Conservation (phyloP, 2,888 invertebrate species). For the Charanyca ferruginea region DNA sequence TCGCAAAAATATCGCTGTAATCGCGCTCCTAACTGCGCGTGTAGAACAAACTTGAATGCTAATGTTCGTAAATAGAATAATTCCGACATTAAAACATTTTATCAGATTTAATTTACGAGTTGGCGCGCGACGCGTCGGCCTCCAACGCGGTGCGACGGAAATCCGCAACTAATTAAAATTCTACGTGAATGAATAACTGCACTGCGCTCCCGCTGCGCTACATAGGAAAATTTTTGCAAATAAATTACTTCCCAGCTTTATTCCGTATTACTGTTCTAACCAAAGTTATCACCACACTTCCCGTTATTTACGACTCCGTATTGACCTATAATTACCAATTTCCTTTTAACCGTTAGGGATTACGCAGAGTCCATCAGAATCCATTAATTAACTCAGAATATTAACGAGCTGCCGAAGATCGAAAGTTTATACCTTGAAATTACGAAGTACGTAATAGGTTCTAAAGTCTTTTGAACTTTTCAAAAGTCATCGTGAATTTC, state of each 20-base stretch:
- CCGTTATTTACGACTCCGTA: slow-evolving; percentile 68
- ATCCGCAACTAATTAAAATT: slow-evolving; percentile 89
- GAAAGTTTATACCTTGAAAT: slow-evolving; percentile 87
- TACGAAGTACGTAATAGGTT: slow-evolving; percentile 87
- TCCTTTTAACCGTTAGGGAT: slow-evolving; percentile 79
- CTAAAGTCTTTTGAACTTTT: slow-evolving; percentile 85
- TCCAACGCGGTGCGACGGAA: slow-evolving; percentile 76
- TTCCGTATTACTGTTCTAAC: slow-evolving; percentile 32
- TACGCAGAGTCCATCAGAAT: slow-evolving; percentile 85
- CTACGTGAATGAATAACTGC: slow-evolving; percentile 86
- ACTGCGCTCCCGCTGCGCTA: slow-evolving; percentile 72
- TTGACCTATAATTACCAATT: slow-evolving; percentile 82
- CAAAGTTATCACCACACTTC: slow-evolving; percentile 43
- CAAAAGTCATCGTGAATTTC: slow-evolving; percentile 83
- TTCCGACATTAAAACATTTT: slow-evolving; percentile 67
- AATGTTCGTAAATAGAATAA: slow-evolving; percentile 67
- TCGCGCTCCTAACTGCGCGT: slow-evolving; percentile 42
- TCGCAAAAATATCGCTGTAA: slow-evolving; percentile 44
- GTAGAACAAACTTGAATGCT: slow-evolving; percentile 52
- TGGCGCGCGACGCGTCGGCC: slow-evolving; percentile 63
- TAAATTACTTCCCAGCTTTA: slow-evolving; percentile 54
- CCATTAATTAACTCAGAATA: slow-evolving; percentile 88
- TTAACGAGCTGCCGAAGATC: slow-evolving; percentile 85
- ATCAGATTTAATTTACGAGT: slow-evolving; percentile 72
- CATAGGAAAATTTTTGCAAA: slow-evolving; percentile 67